phyloP scores from a whole-genome alignment of 2,113 vertebrate species.

The Bagarius yarrelli region DNA sequence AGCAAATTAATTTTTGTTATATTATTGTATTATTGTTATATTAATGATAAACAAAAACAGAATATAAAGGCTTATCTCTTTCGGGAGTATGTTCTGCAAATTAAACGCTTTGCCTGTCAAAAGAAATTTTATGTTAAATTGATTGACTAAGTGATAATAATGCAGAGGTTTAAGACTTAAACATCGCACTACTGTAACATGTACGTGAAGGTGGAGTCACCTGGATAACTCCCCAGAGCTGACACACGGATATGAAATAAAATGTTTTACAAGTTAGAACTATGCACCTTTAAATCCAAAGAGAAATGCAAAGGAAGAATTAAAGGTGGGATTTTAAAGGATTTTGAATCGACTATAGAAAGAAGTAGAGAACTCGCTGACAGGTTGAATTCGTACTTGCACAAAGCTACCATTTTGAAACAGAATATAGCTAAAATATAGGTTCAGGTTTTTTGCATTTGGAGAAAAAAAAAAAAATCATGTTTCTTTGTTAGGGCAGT shows the following conservation, averaged over 20 bases:
- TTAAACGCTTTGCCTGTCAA: not conserved
- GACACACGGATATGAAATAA: not conserved
- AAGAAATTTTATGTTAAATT: not conserved
- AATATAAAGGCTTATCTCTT: not conserved
- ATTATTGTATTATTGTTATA: not conserved
- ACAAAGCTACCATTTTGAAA: not conserved
- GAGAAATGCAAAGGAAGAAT: not conserved
- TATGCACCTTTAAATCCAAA: constrained; percentile 5
- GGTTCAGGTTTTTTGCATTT: not conserved
- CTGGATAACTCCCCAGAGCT: not conserved
- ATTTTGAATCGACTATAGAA: not conserved
- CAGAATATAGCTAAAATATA: not conserved
- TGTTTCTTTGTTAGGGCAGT: not conserved
- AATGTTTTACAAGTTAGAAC: not conserved
- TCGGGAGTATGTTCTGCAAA: not conserved
- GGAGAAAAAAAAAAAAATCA: not conserved
- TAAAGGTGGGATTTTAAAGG: not conserved
- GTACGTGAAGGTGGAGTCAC: too few relatives aligned
- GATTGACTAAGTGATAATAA: not conserved
- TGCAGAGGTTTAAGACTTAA: not conserved
- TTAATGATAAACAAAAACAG: not conserved
- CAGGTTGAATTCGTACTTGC: not conserved
- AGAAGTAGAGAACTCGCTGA: not conserved
- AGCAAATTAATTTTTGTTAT: not conserved
- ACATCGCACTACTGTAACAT: constrained; percentile 1